Percentiles rank a stretch among this genome's conserved stretches.
Evolutionary conservation across 1,140 invertebrate genomes (phyloP).

Genomic region (Himalopsyche phryganea): DNA sequence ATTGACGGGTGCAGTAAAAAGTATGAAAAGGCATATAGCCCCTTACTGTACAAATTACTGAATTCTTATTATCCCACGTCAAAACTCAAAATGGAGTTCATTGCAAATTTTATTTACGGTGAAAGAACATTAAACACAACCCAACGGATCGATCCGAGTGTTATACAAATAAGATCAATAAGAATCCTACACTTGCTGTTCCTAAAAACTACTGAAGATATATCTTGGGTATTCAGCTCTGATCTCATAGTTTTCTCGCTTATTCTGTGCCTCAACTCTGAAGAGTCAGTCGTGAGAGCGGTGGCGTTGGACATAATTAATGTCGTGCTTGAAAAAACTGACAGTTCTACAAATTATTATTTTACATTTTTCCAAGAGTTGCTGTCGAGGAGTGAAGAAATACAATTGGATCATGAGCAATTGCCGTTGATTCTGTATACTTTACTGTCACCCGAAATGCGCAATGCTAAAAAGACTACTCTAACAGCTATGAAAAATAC

Average conservation of each 20-base stretch:
- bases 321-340: slow-evolving; percentile 36
- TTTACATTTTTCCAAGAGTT: slow-evolving; percentile 40
- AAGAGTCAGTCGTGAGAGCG: slow-evolving; percentile 42
- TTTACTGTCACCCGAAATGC: slow-evolving; percentile 48
- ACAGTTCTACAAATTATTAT: slow-evolving; percentile 33
- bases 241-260: slow-evolving; percentile 46
- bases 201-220: slow-evolving; percentile 33
- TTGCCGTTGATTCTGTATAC: slow-evolving; percentile 53
- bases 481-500: slow-evolving; percentile 38
- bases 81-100: slow-evolving; percentile 50
- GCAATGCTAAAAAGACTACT: slow-evolving; percentile 40
- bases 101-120: slow-evolving; percentile 47
- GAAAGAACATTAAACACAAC: background rate
- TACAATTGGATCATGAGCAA: slow-evolving; percentile 54
- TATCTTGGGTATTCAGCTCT: slow-evolving; percentile 44
- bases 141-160: no score
- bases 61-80: slow-evolving; percentile 42
- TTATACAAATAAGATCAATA: slow-evolving; percentile 16
- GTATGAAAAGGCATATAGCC: slow-evolving; percentile 22
- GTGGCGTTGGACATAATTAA: slow-evolving; percentile 43
- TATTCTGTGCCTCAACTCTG: slow-evolving; percentile 48
- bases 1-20: slow-evolving; percentile 22
- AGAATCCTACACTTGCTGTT: slow-evolving; percentile 19
- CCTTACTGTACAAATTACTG: slow-evolving; percentile 43
- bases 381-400: slow-evolving; percentile 40